Evolutionary conservation across 2,113 vertebrate species (phyloP), one percentile per base, ranked within the genome.

Genomic region (Montifringilla adamsi): DNA sequence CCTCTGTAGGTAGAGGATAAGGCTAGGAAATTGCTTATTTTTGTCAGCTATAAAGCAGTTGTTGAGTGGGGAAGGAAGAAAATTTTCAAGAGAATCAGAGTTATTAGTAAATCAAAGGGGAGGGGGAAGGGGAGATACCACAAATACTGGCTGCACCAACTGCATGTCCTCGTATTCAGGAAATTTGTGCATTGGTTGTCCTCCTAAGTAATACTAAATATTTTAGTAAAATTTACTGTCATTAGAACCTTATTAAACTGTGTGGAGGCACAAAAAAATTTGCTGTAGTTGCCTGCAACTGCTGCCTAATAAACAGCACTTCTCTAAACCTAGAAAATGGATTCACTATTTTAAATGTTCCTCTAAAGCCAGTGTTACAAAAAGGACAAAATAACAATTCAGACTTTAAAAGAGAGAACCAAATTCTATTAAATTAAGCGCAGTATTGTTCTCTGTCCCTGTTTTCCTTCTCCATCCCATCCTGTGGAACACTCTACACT

Each of bases 21-120:
- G 82, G 94, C 92, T 97, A 97, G 98, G 97, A 98, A 98, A 97
- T 94, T 78, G 92, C 92, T 97, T 97, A 97, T 97, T 97, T 97
- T 97, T 94, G 92, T 87, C 90, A 97, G 87, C 96, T 97, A 55
- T 96, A 97, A 98, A 97, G 95, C 80, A 85, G 90, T 91, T 94
- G 96, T 87, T 93, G 70, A 90, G 91, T 94, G 89, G 68, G 77
- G 66, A 90, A 96, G 76, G 93, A 97, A 91, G 93, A 97, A 93
- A 79, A 70, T 66, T 84, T 90, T 90, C 52, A 81, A 87, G 60
- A 79, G 39, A 94, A 81, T 72, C 35, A 30, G 68, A 86, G 27
- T 86, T 90, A 78, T 41, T 69, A 47, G 64, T 78, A 88, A 86
- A 89, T 31, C 35, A 91, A 63, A 73, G 64, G 1, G 3, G 9